phyloP scores from a whole-genome alignment of 2,113 vertebrate species.

The Crocuta crocuta region DNA sequence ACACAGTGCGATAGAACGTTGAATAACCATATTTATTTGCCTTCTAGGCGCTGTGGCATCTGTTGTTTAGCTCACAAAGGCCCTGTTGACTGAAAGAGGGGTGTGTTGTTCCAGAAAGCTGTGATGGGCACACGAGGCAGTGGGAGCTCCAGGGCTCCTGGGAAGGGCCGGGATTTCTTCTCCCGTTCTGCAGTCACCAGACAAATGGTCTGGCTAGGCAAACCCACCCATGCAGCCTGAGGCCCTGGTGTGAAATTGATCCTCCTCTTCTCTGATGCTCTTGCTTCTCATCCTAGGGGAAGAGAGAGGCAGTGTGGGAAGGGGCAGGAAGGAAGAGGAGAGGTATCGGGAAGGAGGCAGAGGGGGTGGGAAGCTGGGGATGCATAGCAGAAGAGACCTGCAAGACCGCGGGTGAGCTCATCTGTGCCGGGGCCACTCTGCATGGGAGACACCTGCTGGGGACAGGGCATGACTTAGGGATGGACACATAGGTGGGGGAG shows the following conservation, averaged over 20 bases:
- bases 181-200: background rate
- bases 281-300: background rate
- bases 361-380: background rate
- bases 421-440: rapidly evolving
- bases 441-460: background rate
- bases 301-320: background rate
- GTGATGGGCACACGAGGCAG: background rate
- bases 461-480: rapidly evolving
- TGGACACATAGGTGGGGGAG: background rate
- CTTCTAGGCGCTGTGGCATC: slow-evolving; percentile 52
- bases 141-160: background rate
- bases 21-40: slow-evolving; percentile 72
- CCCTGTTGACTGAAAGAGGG: slow-evolving; percentile 52
- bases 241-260: background rate
- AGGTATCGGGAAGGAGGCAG: background rate
- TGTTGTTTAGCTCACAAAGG: slow-evolving; percentile 73
- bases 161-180: background rate
- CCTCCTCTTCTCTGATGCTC: background rate
- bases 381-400: background rate
- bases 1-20: background rate
- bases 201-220: background rate
- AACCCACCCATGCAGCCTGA: background rate
- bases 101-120: slow-evolving; percentile 47
- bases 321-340: background rate
- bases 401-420: background rate